Conservation (phyloP, 2,888 invertebrate genomes). For the Pyrrhia umbra region DNA sequence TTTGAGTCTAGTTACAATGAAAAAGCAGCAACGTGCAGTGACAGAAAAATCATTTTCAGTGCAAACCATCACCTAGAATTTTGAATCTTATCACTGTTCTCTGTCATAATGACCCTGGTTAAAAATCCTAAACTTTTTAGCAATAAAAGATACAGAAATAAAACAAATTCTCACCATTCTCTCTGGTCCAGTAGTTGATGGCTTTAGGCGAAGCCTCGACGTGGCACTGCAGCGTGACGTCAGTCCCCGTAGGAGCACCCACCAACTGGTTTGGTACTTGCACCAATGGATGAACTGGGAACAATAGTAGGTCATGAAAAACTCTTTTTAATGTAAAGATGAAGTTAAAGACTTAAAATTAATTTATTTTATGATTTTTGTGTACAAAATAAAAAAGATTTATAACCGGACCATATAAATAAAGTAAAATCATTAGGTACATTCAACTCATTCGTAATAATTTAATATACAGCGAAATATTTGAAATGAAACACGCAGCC, state of each 20-base stretch:
- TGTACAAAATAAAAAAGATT: no score
- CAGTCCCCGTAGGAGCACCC: constrained; percentile 95
- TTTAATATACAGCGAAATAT: not conserved
- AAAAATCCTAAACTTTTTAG: no score
- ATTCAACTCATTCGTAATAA: not conserved
- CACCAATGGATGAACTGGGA: constrained; percentile 96
- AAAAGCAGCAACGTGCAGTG: no score
- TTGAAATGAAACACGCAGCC: not conserved
- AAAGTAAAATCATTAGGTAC: not conserved
- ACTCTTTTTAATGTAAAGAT: no score
- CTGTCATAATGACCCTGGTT: no score
- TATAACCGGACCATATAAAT: no score
- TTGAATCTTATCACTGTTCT: no score
- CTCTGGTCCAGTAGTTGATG: constrained; percentile 98
- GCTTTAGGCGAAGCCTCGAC: constrained; percentile 98
- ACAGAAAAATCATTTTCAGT: no score
- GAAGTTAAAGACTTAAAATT: not conserved
- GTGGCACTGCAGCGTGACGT: constrained; percentile 95
- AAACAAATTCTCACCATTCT: constrained; percentile 92
- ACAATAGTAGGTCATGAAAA: constrained; percentile 46
- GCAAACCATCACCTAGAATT: no score
- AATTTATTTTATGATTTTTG: constrained; percentile 2
- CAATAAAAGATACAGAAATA: no score
- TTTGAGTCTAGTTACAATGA: no score
- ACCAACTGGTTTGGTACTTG: constrained; percentile 98